Evolutionary conservation across 1,140 invertebrate species (phyloP), one percentile per base, ranked within the genome.

Genomic region (Bemisia tabaci): DNA sequence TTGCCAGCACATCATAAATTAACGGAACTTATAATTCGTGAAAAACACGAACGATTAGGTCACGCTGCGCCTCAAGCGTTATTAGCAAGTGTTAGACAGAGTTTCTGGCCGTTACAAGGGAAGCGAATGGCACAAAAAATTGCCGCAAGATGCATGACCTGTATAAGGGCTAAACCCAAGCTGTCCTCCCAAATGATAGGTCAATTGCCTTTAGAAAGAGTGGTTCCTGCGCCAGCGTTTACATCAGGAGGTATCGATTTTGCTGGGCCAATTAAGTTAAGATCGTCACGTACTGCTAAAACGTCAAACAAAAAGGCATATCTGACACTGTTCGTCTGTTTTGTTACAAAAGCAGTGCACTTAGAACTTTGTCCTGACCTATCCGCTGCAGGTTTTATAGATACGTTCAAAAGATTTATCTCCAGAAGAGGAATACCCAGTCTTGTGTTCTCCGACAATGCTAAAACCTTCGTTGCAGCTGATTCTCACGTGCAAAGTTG

Each of bases 321-420:
- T 65, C 64, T 79, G 12, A 72, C 70, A 23, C 1, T 81, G 17
- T 81, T 80, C 67, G 74, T 79, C 2, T 81, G 78, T 65, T 74
- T 78, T 22, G 58, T 70, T 0, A 78, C 77, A 1, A 74, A 73
- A 62, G 79, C 76, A 5, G 65, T 79, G 23, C 78, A 80, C 66
- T 66, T 82, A 12, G 78, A 81, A 68, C 26, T 77, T 0, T 76
- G 79, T 0, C 70, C 71, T 0, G 70, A 75, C 68, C 61, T 80
- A 11, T 70, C 74, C 1, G 73, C 78, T 1, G 72, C 77, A 59
- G 70, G 70, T 0, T 80, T 81, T 63, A 64, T 79, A 21, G 70
- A 74, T 12, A 71, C 74, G 12, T 67, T 81, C 22, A 62, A 21
- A 59, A 22, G 33, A n/a, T 65, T 65, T 48, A 22, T 25, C 21